Conservation (phyloP, 2,797 vertebrate species). For the Helicolenus hilgendorfi region DNA sequence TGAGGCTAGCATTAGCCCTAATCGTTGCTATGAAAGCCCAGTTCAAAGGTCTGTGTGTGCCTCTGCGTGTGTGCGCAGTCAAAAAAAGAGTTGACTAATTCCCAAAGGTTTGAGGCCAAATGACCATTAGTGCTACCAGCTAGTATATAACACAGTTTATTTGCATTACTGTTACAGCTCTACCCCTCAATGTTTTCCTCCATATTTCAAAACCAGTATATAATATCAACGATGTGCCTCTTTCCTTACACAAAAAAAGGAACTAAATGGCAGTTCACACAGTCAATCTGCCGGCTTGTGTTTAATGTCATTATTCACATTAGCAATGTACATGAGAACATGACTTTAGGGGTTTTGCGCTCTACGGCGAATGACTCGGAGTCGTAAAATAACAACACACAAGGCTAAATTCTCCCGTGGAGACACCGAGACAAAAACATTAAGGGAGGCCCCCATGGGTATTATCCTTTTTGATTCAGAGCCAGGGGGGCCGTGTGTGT, state of each 20-base stretch:
- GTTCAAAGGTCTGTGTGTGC: slow-evolving; percentile 79
- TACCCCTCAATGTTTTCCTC: slow-evolving; percentile 49
- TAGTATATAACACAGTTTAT: slow-evolving; percentile 49
- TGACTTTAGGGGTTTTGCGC: slow-evolving; percentile 45
- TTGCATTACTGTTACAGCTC: slow-evolving; percentile 39
- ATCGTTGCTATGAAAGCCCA: slow-evolving; percentile 52
- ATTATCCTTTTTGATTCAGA: slow-evolving; percentile 73
- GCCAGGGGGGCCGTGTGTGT: slow-evolving; percentile 54
- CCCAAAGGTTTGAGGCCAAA: slow-evolving; percentile 43
- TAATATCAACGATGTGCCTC: slow-evolving; percentile 50
- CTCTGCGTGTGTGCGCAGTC: slow-evolving; percentile 21
- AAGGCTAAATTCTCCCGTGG: slow-evolving; percentile 55
- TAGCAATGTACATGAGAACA: slow-evolving; percentile 66
- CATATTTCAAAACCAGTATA: slow-evolving; percentile 58
- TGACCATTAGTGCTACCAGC: slow-evolving; percentile 28
- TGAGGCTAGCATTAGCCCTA: slow-evolving; percentile 63
- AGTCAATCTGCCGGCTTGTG: slow-evolving; percentile 60
- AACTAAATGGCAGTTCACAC: slow-evolving; percentile 63
- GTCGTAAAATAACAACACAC: slow-evolving; percentile 72
- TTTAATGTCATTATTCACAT: slow-evolving; percentile 60
- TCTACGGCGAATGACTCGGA: slow-evolving; percentile 46
- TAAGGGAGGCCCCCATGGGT: slow-evolving; percentile 56
- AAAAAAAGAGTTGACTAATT: slow-evolving; percentile 35
- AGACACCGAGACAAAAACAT: slow-evolving; percentile 66
- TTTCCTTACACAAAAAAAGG: slow-evolving; percentile 33